phyloP scores from a whole-genome alignment of 2,113 vertebrate species.

The Illadopsis cleaveri region DNA sequence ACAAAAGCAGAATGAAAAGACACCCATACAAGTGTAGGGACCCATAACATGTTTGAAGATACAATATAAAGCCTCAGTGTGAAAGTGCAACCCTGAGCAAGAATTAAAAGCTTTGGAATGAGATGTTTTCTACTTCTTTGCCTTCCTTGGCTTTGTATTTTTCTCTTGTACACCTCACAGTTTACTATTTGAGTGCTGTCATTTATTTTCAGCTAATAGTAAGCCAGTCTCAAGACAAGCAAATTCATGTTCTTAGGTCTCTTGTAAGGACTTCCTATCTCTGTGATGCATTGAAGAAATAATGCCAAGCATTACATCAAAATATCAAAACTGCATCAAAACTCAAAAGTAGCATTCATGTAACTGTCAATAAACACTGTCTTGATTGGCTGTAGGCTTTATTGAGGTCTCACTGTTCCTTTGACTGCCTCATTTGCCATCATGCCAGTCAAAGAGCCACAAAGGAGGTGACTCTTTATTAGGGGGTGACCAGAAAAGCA shows the following conservation, averaged over 20 bases:
- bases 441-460: background rate
- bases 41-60: fast-evolving
- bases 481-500: background rate
- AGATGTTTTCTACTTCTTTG: background rate
- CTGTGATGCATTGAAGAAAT: background rate
- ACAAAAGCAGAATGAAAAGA: background rate
- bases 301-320: background rate
- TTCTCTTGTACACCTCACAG: background rate
- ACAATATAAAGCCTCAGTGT: background rate
- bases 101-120: background rate
- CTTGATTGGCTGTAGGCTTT: background rate
- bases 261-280: background rate
- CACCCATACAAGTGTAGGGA: background rate
- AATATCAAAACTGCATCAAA: background rate
- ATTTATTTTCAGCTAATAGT: background rate
- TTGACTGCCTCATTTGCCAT: background rate
- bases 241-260: background rate
- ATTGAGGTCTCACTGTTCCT: background rate
- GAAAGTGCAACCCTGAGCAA: background rate
- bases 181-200: background rate
- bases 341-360: background rate
- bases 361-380: background rate
- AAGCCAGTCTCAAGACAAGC: background rate
- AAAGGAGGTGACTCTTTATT: background rate
- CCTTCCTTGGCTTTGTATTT: background rate